Base-by-base conservation (phyloP, 1,140 invertebrate species). In the Forficula auricularia region DNA sequence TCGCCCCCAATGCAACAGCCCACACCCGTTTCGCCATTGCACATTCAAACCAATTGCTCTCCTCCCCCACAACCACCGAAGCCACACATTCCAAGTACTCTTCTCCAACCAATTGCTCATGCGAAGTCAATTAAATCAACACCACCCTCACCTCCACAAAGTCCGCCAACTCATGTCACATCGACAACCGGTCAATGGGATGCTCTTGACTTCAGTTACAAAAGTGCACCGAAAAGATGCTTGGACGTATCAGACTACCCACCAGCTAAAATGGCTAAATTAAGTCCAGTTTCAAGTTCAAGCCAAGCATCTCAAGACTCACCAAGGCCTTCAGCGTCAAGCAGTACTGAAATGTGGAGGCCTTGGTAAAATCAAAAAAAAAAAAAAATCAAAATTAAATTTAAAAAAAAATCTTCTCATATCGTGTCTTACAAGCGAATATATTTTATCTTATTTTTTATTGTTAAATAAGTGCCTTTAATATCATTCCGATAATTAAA, bases 341-440 rank as follows among this genome's bases (percentile, higher is more conserved):
- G 16, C 27, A 41, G 20, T 20, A 46, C 34, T 13, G 44, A 46
- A 30, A 46, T 46, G 44, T 46, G 44, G 44, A 41, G 44, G 13
- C 44, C 44, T 9, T 46, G 44, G 44, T 46, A 36, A 42, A 38
- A 4, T 3, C 14, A 38, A 38, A 38, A 3, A 27, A 6, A n/a
- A n/a, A n/a, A n/a, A n/a, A n/a, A n/a, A n/a, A n/a, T n/a, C n/a
- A n/a, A n/a, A n/a, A n/a, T n/a, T n/a, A n/a, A n/a, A n/a, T n/a
- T n/a, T n/a, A n/a, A n/a, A n/a, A n/a, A n/a, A n/a, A n/a, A n/a
- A n/a, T n/a, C n/a, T n/a, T n/a, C n/a, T n/a, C n/a, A n/a, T n/a
- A n/a, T n/a, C n/a, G n/a, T 27, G 4, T 27, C 22, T 27, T 27
- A 10, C 22, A 27, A 27, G 22, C 22, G 4, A 10, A 27, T 27